Conservation (phyloP, 37 sponge, comb jelly and placozoan genomes). For the Eunapius fragilis region DNA sequence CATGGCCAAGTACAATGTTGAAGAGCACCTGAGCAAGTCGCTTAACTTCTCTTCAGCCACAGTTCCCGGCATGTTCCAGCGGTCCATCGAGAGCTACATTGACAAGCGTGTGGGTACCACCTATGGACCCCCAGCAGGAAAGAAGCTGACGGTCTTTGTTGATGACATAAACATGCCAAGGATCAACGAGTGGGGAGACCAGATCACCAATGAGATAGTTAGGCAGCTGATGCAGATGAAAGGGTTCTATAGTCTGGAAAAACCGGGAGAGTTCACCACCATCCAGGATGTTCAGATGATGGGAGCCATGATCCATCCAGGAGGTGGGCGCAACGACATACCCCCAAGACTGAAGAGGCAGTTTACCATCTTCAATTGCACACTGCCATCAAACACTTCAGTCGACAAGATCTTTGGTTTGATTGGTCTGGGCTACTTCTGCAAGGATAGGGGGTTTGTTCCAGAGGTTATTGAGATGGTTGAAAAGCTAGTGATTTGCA, state of each 20-base stretch:
- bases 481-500: conserved; percentile 81
- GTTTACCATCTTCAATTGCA: conserved; percentile 94
- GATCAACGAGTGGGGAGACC: conserved; percentile 99
- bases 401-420: conserved; percentile 98
- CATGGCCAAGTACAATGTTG: conserved; percentile 88
- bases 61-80: conserved; percentile 92
- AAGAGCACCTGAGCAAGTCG: conserved; percentile 91
- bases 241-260: conserved; percentile 98
- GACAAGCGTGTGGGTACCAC: conserved; percentile 99
- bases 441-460: conserved; percentile 80
- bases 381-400: conserved; percentile 97
- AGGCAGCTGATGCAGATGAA: conserved; percentile 95
- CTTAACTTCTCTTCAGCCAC: conserved; percentile 99
- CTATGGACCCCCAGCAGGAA: conserved; percentile 99
- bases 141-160: conserved; percentile 97
- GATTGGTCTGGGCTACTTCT: conserved; percentile 92
- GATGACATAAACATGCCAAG: conserved; percentile 99
- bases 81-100: conserved; percentile 97
- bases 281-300: conserved; percentile 96
- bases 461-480: conserved; percentile 57
- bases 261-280: conserved; percentile 97
- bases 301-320: conserved; percentile 99
- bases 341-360: conserved; percentile 97
- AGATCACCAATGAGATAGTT: conserved; percentile 98
- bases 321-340: conserved; percentile 99